Conservation (phyloP, 2,113 vertebrate species). For the Ancistrus triradiatus region DNA sequence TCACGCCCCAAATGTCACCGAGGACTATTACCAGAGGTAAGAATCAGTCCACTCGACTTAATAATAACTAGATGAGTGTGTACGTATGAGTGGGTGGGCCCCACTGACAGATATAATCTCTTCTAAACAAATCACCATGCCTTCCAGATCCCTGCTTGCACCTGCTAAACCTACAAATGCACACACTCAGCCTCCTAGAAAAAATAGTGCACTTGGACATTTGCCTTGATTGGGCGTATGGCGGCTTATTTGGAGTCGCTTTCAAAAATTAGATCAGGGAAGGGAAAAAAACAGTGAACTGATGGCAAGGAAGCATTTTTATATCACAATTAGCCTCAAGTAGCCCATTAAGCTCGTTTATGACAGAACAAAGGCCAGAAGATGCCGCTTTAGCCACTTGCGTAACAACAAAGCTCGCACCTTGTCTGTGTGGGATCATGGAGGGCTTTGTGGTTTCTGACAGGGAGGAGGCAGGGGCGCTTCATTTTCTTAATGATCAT, state of each 20-base stretch:
- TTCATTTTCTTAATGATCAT: slow-evolving; percentile 64
- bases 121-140: slow-evolving; percentile 61
- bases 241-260: slow-evolving; percentile 64
- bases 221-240: slow-evolving; percentile 56
- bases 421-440: slow-evolving; percentile 58
- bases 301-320: slow-evolving; percentile 54
- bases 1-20: slow-evolving; percentile 70
- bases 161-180: slow-evolving; percentile 54
- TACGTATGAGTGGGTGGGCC: slow-evolving; percentile 50
- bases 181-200: slow-evolving; percentile 47
- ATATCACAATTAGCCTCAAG: slow-evolving; percentile 66
- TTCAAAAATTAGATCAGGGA: slow-evolving; percentile 40
- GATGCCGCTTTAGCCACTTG: slow-evolving; percentile 68
- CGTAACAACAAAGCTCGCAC: slow-evolving; percentile 57
- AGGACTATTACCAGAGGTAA: slow-evolving; percentile 87
- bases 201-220: slow-evolving; percentile 51
- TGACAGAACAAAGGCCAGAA: slow-evolving; percentile 55
- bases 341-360: slow-evolving; percentile 61
- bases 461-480: slow-evolving; percentile 45
- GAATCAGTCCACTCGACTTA: slow-evolving; percentile 54
- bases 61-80: slow-evolving; percentile 35
- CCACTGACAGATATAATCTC: slow-evolving; percentile 62
- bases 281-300: slow-evolving; percentile 43
- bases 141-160: slow-evolving; percentile 61
- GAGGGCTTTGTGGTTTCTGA: slow-evolving; percentile 52